Evolutionary conservation across 2,113 vertebrate genomes (phyloP), one percentile per base, ranked within the genome.

Genomic region (Engystomops pustulosus): DNA sequence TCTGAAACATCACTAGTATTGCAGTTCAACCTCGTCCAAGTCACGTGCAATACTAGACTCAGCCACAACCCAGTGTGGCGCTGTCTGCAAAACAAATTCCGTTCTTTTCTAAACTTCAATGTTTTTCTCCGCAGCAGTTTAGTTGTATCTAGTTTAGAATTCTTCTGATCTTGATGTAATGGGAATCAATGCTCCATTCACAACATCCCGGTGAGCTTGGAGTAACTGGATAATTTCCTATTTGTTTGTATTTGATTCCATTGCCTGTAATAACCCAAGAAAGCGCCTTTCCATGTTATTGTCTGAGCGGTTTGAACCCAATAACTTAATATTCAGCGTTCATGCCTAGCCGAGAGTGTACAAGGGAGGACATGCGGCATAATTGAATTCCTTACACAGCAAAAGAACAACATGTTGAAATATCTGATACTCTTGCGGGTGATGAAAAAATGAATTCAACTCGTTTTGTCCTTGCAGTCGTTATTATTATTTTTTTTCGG

Each of bases 401-500:
- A 58, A 78, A 78, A 78, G 75, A 78, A 87, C 58, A 83, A 89
- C 69, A 89, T 89, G 86, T 86, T 91, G 77, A 86, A 49, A 87
- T 89, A 88, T 83, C 90, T 87, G 84, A 87, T 87, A 88, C 90
- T 93, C 90, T 88, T 89, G 87, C 81, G 86, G 88, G 6, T 88
- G 90, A 85, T 84, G 86, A 90, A 93, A n/a, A 87, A 88, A 88
- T 84, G 1, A 88, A 90, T 91, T 86, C 89, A 91, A 90, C 92
- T 85, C 78, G 87, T 87, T 91, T 91, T 89, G 79, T 87, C 88
- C 74, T 89, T 92, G 88, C 85, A 88, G 87, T 87, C 76, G 93
- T 92, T 91, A 92, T 94, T 93, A 94, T 95, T 95, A n/a, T n/a
- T 94, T 93, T 89, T 95, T 94, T 93, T 88, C 91, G 90, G 90